These are phyloP conservation scores for Aeoliscus strigatus DNA, from an alignment of 2,797 vertebrate species.

Conservation along the genomic window DNA sequence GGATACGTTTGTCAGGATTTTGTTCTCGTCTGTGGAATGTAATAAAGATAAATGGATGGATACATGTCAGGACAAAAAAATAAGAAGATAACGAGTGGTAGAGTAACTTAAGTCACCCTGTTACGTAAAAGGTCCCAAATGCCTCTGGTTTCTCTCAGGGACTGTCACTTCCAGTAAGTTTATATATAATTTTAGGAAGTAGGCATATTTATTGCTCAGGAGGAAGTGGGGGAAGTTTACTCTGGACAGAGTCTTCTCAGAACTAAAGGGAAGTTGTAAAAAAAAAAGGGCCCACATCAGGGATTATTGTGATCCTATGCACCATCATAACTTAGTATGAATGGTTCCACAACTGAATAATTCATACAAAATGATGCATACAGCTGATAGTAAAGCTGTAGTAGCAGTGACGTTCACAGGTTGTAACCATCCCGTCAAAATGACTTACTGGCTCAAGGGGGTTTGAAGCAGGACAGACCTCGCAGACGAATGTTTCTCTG, in stretches of 20 bases:
- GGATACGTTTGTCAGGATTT: too few relatives aligned
- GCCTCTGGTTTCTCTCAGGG: constrained; percentile 43
- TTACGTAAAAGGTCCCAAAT: constrained; percentile 18
- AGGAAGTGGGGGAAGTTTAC: constrained; percentile 40
- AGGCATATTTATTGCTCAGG: constrained; percentile 49
- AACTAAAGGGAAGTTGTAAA: constrained; percentile 47
- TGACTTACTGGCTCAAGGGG: constrained; percentile 15
- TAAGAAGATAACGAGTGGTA: constrained; percentile 25
- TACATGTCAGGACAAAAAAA: constrained; percentile 17
- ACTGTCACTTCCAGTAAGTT: constrained; percentile 28
- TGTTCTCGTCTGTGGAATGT: too few relatives aligned
- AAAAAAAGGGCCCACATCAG: constrained; percentile 24
- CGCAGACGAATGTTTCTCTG: constrained; percentile 17
- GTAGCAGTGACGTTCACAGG: constrained; percentile 12
- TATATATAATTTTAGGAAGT: constrained; percentile 44
- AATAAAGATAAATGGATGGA: too few relatives aligned
- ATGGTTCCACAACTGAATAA: too few relatives aligned
- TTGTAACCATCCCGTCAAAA: constrained; percentile 26
- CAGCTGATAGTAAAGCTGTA: not conserved
- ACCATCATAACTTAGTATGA: too few relatives aligned
- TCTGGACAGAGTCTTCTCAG: constrained; percentile 54
- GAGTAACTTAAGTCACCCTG: constrained; percentile 20
- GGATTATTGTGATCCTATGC: constrained; percentile 17
- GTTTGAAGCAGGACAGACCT: constrained; percentile 35
- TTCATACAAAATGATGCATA: too few relatives aligned